Evolutionary conservation across 2,797 vertebrate genomes (phyloP).

Genomic region (Apodemus agrarius): DNA sequence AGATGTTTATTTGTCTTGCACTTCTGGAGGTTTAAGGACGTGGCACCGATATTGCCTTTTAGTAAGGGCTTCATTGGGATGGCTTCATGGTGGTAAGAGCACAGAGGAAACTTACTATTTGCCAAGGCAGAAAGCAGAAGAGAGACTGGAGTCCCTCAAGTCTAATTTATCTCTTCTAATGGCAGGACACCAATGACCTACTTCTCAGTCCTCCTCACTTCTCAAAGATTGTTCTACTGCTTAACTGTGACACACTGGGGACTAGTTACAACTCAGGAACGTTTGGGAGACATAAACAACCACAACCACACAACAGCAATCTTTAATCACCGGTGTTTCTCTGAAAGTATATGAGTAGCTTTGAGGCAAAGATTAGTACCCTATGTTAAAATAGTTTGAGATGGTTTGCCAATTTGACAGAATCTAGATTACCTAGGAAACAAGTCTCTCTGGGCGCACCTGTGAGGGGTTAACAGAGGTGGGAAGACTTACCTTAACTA

Average conservation of each 20-base stretch:
- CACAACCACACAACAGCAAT: neutral
- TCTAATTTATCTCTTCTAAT: neutral
- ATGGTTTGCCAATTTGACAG: neutral
- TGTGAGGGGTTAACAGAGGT: neutral
- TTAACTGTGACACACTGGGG: neutral
- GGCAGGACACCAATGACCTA: neutral
- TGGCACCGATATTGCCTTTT: neutral
- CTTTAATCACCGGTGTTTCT: neutral
- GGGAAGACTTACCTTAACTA: neutral
- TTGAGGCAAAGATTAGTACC: neutral
- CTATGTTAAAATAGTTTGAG: neutral
- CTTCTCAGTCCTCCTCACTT: neutral
- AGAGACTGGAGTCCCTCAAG: neutral
- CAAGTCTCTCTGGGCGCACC: neutral
- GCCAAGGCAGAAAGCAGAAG: neutral
- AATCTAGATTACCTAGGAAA: neutral
- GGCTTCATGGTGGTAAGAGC: neutral
- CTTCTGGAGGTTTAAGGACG: neutral
- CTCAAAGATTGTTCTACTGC: neutral
- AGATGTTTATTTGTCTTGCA: neutral
- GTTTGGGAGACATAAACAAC: neutral
- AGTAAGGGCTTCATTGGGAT: neutral
- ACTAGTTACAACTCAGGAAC: neutral
- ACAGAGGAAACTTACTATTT: neutral
- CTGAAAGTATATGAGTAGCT: neutral